Conservation (phyloP, 2,113 vertebrate genomes). For the Oophaga pumilio region DNA sequence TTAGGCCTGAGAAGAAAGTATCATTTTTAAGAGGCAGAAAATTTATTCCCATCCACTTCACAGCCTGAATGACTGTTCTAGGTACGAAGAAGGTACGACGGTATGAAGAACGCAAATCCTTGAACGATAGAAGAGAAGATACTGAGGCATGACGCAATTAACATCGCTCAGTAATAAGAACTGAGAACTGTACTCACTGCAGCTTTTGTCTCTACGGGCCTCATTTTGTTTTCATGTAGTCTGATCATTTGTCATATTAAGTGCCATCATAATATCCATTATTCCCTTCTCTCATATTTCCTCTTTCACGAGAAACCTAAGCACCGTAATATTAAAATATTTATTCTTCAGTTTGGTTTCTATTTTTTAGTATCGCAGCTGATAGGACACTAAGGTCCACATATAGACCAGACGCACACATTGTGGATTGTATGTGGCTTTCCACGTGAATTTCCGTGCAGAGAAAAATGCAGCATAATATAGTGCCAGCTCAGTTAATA, state of each 20-base stretch:
- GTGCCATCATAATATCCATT: constrained; percentile 46
- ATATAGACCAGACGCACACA: no score
- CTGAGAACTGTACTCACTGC: constrained; percentile 60
- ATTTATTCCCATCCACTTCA: constrained; percentile 63
- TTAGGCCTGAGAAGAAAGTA: constrained; percentile 60
- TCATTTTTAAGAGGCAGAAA: constrained; percentile 65
- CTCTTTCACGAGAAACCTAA: constrained; percentile 41
- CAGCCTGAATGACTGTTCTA: constrained; percentile 60
- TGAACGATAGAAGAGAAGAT: constrained; percentile 63
- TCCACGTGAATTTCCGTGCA: no score
- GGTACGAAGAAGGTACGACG: constrained; percentile 3
- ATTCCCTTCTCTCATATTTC: not conserved
- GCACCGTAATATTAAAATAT: constrained; percentile 55
- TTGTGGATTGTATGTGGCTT: no score
- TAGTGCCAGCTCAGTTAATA: no score
- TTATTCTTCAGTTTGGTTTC: constrained; percentile 25
- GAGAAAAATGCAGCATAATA: no score
- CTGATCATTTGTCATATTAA: constrained; percentile 47
- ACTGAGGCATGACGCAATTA: constrained; percentile 69
- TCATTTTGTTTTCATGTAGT: constrained; percentile 43
- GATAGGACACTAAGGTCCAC: not conserved
- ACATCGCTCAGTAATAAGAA: constrained; percentile 58
- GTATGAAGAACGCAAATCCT: constrained; percentile 46
- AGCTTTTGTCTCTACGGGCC: constrained; percentile 30
- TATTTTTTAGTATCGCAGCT: not conserved